Base-by-base conservation (phyloP, 2,888 invertebrate genomes). In the Boloria euphrosyne region DNA sequence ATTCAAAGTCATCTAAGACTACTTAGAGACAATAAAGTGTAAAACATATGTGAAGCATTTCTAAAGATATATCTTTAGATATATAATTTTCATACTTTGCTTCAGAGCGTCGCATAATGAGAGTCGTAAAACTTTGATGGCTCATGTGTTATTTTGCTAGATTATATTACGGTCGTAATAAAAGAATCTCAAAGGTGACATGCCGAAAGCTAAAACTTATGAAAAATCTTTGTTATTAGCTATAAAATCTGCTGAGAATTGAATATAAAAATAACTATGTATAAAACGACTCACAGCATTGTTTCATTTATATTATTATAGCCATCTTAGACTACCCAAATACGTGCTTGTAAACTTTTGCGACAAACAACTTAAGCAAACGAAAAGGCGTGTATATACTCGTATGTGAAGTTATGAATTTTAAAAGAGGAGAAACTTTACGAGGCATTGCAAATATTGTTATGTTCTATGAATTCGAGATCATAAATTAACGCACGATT, bases 71-170 rank as follows among this genome's bases (percentile, higher is more conserved):
- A 27, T n/a, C 22, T 57, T 1, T 16, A n/a, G 7, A 13, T 57
- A 57, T 46, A 1, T n/a, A 6, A n/a, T 38, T 62, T 54, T 46
- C 46, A 18, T 47, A 49, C 46, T 14, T n/a, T 62, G 17, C 13
- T 18, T 47, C 38, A 47, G 54, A 31, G 47, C 2, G n/a, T 47
- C 46, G 53, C 31, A 18, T 62, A 62, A 62, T 55, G 62, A 62
- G 47, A 14, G 13, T 62, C 62, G 62, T 62, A 55, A 62, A 55
- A 62, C n/a, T 31, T 54, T 62, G 22, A 62, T 54, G 62, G 62
- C n/a, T 38, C 22, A n/a, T 47, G n/a, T 47, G 31, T 49, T 62
- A 49, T 55, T 62, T 62, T 55, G 31, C 16, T 47, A 31, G 38
- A 31, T 46, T 52, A 47, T 43, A 38, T 47, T 52, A 52, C n/a